Percentiles rank a stretch among this genome's conserved stretches.
Conservation (phyloP, 2,888 invertebrate species). For the Calameuta idolon region DNA sequence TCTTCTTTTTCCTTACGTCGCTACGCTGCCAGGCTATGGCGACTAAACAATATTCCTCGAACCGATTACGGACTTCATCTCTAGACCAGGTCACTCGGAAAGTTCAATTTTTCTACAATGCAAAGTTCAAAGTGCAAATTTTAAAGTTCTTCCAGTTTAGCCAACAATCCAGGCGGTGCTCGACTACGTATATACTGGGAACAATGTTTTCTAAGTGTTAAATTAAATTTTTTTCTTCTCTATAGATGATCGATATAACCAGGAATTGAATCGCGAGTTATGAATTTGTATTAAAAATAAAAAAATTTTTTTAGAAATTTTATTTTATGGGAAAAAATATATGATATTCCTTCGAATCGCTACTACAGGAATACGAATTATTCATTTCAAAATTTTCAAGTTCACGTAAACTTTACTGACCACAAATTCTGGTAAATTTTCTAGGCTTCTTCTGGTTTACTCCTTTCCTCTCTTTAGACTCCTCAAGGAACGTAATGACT, state of each 20-base stretch:
- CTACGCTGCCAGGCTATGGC: neutral
- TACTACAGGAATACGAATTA: neutral
- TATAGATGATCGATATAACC: neutral
- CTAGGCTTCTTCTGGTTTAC: neutral
- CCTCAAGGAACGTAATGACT: neutral
- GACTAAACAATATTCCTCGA: neutral
- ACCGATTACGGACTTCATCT: neutral
- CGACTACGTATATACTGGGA: neutral
- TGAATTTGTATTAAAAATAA: neutral
- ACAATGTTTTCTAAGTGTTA: neutral
- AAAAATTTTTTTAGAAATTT: neutral
- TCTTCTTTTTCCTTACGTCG: neutral
- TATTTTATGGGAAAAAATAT: neutral
- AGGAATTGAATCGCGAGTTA: neutral
- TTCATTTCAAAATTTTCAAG: neutral
- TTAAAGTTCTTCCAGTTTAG: neutral
- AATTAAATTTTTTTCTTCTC: neutral
- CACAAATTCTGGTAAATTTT: neutral
- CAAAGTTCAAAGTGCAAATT: neutral
- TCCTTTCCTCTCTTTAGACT: too few species aligned
- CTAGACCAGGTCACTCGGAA: neutral
- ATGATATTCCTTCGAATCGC: neutral
- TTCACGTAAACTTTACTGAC: neutral
- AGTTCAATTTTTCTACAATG: neutral
- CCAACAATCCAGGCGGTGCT: neutral